These are phyloP conservation scores for Drosophila rhopaloa DNA, from an alignment of 1,140 invertebrate species.

Conservation along the genomic window DNA sequence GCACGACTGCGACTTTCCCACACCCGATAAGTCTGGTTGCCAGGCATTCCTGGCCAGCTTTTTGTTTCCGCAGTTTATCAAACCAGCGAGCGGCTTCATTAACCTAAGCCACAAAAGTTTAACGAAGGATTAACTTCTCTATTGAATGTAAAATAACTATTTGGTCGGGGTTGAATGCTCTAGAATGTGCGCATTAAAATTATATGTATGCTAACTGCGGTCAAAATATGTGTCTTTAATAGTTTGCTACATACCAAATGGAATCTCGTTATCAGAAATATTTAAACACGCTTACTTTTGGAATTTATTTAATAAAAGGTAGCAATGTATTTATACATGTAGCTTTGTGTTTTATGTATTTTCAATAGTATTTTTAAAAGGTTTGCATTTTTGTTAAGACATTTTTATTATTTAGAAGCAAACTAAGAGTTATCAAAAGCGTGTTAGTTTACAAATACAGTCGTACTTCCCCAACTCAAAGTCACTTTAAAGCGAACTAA, in stretches of 20 bases:
- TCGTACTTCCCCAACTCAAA: too few relatives aligned
- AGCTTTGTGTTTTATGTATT: too few relatives aligned
- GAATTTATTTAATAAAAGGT: neutral
- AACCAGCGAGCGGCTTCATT: conserved; percentile 59
- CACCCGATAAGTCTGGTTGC: conserved; percentile 49
- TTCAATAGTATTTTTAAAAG: too few relatives aligned
- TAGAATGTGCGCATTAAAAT: conserved; percentile 1
- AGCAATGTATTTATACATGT: too few relatives aligned
- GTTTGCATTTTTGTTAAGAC: too few relatives aligned
- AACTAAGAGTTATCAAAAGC: too few relatives aligned
- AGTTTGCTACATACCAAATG: neutral
- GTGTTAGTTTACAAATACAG: too few relatives aligned
- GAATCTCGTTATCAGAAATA: too few relatives aligned
- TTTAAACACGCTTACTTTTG: neutral
- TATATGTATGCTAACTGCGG: neutral
- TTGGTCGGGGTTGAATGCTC: neutral
- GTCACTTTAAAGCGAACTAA: too few relatives aligned
- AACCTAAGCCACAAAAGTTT: conserved; percentile 57
- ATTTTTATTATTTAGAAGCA: too few relatives aligned
- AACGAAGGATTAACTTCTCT: conserved; percentile 47
- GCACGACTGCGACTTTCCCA: conserved; percentile 16
- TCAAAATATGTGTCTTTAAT: conserved; percentile 10
- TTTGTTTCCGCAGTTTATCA: conserved; percentile 33
- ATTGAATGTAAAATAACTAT: conserved; percentile 48
- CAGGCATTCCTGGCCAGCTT: conserved; percentile 30